phyloP scores from a whole-genome alignment of 2,888 invertebrate genomes.

The Masnerella sp. region DNA sequence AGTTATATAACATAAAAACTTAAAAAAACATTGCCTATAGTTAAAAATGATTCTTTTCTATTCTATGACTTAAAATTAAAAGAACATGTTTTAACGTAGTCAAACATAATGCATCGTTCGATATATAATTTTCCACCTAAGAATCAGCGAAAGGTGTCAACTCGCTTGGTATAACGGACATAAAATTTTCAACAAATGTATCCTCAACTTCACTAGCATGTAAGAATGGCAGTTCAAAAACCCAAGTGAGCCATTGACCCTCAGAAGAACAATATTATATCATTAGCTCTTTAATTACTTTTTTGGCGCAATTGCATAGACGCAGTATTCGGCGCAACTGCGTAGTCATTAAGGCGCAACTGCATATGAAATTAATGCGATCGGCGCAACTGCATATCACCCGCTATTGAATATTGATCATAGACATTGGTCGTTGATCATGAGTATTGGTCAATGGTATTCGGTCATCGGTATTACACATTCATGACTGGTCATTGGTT shows the following conservation, averaged over 20 bases:
- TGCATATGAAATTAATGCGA: neutral
- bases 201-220: neutral
- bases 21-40: no score
- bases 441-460: no score
- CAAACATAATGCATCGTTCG: no score
- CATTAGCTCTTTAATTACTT: neutral
- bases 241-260: neutral
- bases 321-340: no score
- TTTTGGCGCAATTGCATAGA: neutral
- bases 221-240: neutral
- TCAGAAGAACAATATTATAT: neutral
- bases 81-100: no score
- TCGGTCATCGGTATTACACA: no score
- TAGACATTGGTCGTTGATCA: no score
- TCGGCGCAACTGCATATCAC: neutral
- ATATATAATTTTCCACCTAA: neutral
- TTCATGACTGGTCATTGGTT: no score
- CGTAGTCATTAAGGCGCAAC: neutral
- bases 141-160: neutral
- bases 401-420: no score
- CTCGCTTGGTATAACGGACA: neutral
- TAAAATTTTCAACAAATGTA: neutral
- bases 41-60: no score
- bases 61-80: no score
- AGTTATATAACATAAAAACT: no score